phyloP scores from a whole-genome alignment of 2,797 vertebrate species.

The Cephalopachus bancanus region DNA sequence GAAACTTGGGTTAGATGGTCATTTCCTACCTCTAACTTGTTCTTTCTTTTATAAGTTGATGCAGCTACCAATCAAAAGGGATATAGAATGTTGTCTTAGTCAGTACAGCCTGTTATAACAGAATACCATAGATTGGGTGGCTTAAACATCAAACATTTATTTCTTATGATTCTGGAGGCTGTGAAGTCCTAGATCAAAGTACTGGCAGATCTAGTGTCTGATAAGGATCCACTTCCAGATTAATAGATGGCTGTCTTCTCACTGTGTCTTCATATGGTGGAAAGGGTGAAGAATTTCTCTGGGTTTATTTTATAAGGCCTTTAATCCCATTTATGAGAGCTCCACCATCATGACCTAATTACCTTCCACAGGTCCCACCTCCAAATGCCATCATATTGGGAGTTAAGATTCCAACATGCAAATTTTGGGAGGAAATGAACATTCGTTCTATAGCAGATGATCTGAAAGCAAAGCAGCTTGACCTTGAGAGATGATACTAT shows the following conservation, averaged over 20 bases:
- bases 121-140: neutral
- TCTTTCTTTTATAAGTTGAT: conserved; percentile 44
- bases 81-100: neutral
- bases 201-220: neutral
- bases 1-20: conserved; percentile 42
- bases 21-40: conserved; percentile 1
- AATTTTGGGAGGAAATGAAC: neutral
- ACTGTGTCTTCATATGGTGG: neutral
- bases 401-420: neutral
- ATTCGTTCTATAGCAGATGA: neutral
- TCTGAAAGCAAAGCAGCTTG: conserved; percentile 17
- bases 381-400: neutral
- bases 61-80: neutral
- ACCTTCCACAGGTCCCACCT: neutral
- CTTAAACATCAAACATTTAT: neutral
- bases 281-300: neutral
- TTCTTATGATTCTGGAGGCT: neutral
- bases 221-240: neutral
- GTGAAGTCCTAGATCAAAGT: neutral
- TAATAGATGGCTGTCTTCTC: neutral
- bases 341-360: neutral
- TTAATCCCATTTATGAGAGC: neutral
- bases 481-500: conserved; percentile 6
- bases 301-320: neutral
- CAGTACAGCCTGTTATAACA: neutral